Evolutionary conservation across 2,797 vertebrate genomes (phyloP), one percentile per base, ranked within the genome.

Genomic region (Bothrops alternatus): DNA sequence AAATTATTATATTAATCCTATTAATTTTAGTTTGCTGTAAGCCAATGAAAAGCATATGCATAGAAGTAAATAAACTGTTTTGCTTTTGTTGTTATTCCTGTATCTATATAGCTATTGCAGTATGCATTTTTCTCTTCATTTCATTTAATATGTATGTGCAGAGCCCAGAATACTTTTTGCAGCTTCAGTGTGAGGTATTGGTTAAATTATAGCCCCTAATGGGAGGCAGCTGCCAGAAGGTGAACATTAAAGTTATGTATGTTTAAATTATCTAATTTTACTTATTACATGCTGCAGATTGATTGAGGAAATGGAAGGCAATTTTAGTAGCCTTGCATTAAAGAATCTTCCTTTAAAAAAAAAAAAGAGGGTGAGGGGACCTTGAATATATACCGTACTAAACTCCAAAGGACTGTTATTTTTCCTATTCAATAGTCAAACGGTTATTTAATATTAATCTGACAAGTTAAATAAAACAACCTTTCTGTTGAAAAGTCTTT

Each of bases 281-380:
- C 96, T 97, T 96, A 97, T 97, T 97, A 97, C 93, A 96, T 98
- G 96, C 96, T 96, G 95, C 94, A 96, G 97, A 97, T 97, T 97
- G 96, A 97, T 97, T 97, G 97, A 97, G 97, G 97, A 97, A 97
- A 97, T 96, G 93, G 95, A 97, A 97, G 96, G 95, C 96, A 96
- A 97, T 96, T 97, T 97, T 97, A 97, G 95, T 97, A 96, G 95
- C 78, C 92, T 96, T 97, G 97, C 96, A 96, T 96, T 96, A 95
- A 97, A 96, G 95, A 96, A 96, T 96, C 95, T 96, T 96, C 95
- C 96, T 94, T 97, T n/a, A 23, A 25, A 5, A 4, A 92, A 23
- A 20, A 55, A 87, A 57, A 96, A 97, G 96, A 94, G 92, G 95
- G 4, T 25, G n/a, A 55, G 3, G 96, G 96, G 96, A 94, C 91